A percentile compares a stretch with the other conserved stretches of the same genome.
Conservation (phyloP, 2,888 invertebrate genomes). For the Cataglyphis cursor region DNA sequence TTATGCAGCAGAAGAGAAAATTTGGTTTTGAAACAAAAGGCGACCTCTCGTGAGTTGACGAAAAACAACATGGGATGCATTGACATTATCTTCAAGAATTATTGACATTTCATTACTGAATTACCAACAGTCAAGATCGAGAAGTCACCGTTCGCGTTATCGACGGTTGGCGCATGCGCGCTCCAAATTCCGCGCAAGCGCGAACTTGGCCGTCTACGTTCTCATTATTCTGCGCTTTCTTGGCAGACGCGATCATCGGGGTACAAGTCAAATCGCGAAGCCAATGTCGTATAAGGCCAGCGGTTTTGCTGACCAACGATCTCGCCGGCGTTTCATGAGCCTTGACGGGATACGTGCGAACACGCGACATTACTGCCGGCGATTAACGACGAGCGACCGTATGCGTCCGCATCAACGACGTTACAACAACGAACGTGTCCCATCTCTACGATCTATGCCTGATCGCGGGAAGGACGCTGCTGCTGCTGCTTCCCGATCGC, state of each 20-base stretch:
- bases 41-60: not conserved
- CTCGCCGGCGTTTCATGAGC: conserved; percentile 68
- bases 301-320: conserved; percentile 44
- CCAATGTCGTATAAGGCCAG: conserved; percentile 71
- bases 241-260: conserved; percentile 44
- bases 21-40: not conserved
- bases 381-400: conserved; percentile 51
- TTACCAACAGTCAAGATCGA: not conserved
- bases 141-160: not conserved
- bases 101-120: not conserved
- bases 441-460: conserved; percentile 33
- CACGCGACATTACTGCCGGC: conserved; percentile 46
- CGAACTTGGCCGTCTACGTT: conserved; percentile 1
- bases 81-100: too few species aligned
- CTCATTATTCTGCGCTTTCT: conserved; percentile 31
- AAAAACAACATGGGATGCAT: not conserved
- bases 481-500: conserved; percentile 9
- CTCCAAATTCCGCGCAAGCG: not conserved
- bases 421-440: conserved; percentile 50
- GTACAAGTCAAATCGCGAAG: conserved; percentile 55
- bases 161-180: conserved; percentile 1
- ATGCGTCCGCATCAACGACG: conserved; percentile 58
- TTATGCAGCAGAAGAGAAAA: not conserved
- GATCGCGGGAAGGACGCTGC: conserved; percentile 34
- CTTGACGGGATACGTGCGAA: conserved; percentile 48